These are phyloP conservation scores for Yponomeuta cagnagella DNA, from an alignment of 2,888 invertebrate species.

Conservation along the genomic window DNA sequence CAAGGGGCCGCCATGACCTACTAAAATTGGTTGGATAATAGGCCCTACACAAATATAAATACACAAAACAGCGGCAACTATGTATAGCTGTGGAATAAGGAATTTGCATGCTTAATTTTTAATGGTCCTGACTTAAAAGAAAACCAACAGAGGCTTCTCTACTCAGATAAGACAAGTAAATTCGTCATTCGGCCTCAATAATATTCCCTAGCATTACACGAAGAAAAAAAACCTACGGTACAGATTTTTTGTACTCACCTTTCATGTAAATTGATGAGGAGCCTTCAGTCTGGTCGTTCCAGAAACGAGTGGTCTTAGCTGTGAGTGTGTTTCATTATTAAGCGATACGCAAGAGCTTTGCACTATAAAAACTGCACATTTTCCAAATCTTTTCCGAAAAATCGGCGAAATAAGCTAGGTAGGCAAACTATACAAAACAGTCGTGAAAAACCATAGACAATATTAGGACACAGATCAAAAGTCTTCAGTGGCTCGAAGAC, in stretches of 20 bases:
- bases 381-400: constrained; percentile 57
- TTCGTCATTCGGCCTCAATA: constrained; percentile 23
- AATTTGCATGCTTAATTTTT: constrained; percentile 41
- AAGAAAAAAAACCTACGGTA: constrained; percentile 58
- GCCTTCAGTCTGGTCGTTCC: constrained; percentile 43
- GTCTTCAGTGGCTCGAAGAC: background rate
- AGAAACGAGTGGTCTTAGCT: constrained; percentile 38
- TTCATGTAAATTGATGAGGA: constrained; percentile 75
- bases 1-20: constrained; percentile 24
- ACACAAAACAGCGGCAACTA: constrained; percentile 70
- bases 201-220: constrained; percentile 31
- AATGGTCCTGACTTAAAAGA: constrained; percentile 32
- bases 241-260: constrained; percentile 72
- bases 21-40: constrained; percentile 52
- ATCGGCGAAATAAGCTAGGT: constrained; percentile 69
- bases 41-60: constrained; percentile 40
- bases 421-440: constrained; percentile 75
- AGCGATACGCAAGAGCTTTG: constrained; percentile 37
- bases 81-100: constrained; percentile 43
- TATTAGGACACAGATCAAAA: background rate
- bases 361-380: constrained; percentile 51
- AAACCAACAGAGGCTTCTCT: constrained; percentile 17
- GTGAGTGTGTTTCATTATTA: constrained; percentile 53
- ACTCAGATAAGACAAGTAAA: background rate
- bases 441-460: constrained; percentile 70